phyloP scores from a whole-genome alignment of 2,113 vertebrate species.

The Ursus arctos region DNA sequence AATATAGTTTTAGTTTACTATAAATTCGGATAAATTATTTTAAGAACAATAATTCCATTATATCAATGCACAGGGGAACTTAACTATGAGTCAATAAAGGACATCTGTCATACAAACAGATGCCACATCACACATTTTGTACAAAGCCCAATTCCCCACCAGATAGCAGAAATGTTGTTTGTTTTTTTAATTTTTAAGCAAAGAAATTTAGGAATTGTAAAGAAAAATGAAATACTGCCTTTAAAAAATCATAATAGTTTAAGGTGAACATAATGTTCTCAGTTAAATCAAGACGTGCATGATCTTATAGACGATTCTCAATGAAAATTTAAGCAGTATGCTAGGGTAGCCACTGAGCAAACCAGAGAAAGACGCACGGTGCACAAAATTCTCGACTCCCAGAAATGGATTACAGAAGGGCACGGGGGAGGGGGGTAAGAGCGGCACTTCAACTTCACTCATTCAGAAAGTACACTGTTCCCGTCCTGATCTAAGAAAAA shows the following conservation, averaged over 20 bases:
- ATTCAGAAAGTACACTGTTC: constrained; percentile 86
- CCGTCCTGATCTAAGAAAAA: constrained; percentile 85
- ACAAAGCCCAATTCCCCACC: constrained; percentile 56
- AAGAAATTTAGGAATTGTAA: constrained; percentile 71
- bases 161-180: constrained; percentile 61
- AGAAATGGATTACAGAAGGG: constrained; percentile 58
- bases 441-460: constrained; percentile 83
- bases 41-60: constrained; percentile 80
- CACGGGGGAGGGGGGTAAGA: neutral
- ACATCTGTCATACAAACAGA: constrained; percentile 78
- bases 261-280: neutral
- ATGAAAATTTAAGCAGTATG: neutral
- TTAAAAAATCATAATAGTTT: neutral
- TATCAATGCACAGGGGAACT: constrained; percentile 70
- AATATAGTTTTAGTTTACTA: constrained; percentile 78
- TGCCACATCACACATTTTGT: constrained; percentile 69
- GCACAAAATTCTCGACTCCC: constrained; percentile 39
- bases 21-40: constrained; percentile 83
- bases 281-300: neutral
- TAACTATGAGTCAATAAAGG: constrained; percentile 74
- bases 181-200: constrained; percentile 20
- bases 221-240: neutral
- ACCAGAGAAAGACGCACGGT: fast-evolving
- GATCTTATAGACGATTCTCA: neutral
- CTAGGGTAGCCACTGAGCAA: neutral